Percentiles rank a stretch among this genome's conserved stretches.
These are phyloP conservation scores for Aptenodytes patagonicus DNA, from an alignment of 2,113 vertebrate genomes.

Conservation along the genomic window DNA sequence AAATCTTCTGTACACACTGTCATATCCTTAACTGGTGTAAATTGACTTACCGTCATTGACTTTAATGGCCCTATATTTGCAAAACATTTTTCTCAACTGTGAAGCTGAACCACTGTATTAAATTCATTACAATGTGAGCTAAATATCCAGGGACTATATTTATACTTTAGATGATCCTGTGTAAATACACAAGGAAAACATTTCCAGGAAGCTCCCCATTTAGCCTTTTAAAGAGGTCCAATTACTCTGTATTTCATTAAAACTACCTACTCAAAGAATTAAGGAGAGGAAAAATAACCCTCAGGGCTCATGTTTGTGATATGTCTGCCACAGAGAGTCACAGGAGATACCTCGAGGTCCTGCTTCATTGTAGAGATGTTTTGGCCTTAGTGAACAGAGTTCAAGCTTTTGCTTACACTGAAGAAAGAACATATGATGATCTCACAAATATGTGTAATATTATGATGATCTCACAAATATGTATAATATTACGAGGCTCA, in stretches of 20 bases:
- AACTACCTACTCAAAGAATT: not conserved
- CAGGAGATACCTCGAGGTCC: not conserved
- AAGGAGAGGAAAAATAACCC: not conserved
- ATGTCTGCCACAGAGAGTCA: not conserved
- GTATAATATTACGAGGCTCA: not conserved
- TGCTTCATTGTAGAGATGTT: not conserved
- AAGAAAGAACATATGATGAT: not conserved
- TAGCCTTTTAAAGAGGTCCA: not conserved
- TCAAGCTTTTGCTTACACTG: not conserved
- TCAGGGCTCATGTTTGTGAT: not conserved
- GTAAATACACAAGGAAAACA: slow-evolving; percentile 12
- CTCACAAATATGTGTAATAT: not conserved
- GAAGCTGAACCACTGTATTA: not conserved
- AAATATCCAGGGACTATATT: not conserved
- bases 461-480: not conserved
- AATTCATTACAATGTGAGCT: not conserved
- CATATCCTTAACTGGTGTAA: not conserved
- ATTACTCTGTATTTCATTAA: slow-evolving; percentile 5
- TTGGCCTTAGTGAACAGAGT: not conserved
- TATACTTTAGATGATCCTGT: not conserved
- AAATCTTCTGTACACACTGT: not conserved
- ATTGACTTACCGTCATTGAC: not conserved
- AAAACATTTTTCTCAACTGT: slow-evolving; percentile 13
- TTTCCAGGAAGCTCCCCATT: slow-evolving; percentile 22
- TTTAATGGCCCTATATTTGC: slow-evolving; percentile 4